Evolutionary conservation across 2,797 vertebrate species (phyloP).

Genomic region (Poeciliopsis gracilis): DNA sequence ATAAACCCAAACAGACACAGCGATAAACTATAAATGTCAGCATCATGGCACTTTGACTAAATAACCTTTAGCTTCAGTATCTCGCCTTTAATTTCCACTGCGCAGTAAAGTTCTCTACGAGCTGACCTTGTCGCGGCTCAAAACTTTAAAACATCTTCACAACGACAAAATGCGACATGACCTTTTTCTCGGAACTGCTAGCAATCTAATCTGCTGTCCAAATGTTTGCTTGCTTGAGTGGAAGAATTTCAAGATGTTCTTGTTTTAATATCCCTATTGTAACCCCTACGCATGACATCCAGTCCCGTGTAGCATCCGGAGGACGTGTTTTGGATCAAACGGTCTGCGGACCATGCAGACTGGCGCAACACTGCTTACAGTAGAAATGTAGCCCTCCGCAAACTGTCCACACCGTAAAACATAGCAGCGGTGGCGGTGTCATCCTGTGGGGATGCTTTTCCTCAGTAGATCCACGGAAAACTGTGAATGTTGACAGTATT

Average conservation of each 20-base stretch:
- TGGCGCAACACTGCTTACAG: not conserved
- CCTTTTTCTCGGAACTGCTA: not conserved
- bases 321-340: not conserved
- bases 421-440: not conserved
- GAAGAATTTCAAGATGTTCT: not conserved
- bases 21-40: not conserved
- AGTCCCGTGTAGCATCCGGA: not conserved
- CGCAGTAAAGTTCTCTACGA: slow-evolving; percentile 7
- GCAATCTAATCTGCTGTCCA: not conserved
- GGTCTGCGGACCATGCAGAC: not conserved
- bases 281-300: not conserved
- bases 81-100: slow-evolving; percentile 2
- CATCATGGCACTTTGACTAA: not conserved
- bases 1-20: not conserved
- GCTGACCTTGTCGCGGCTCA: slow-evolving; percentile 6
- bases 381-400: not conserved
- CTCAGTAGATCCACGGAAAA: not conserved
- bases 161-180: not conserved
- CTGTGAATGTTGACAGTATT: not conserved
- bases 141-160: slow-evolving; percentile 22
- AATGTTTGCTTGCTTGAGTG: not conserved
- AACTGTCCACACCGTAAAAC: not conserved
- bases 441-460: not conserved
- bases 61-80: not conserved
- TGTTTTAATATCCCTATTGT: not conserved